Evolutionary conservation across 2,888 invertebrate genomes (phyloP).

Genomic region (Eubasilissa splendida): DNA sequence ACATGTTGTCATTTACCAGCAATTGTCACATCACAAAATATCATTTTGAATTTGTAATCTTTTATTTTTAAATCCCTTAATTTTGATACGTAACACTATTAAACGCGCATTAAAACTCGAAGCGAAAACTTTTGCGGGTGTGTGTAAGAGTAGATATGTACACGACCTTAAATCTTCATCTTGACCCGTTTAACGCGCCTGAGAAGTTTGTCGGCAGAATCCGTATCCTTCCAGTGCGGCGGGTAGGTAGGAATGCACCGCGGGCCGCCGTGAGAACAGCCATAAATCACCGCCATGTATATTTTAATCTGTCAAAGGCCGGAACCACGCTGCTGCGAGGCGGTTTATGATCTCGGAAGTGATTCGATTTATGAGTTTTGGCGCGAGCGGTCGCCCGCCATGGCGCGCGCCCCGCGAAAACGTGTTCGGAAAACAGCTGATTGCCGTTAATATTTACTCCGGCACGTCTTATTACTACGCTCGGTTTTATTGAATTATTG

Average conservation of each 20-base stretch:
- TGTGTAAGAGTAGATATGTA: no score
- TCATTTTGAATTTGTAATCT: no score
- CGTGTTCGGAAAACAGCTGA: conserved; percentile 52
- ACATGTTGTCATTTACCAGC: no score
- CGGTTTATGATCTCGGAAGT: conserved; percentile 48
- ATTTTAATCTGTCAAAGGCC: conserved; percentile 55
- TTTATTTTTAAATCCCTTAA: no score
- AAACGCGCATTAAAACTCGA: no score
- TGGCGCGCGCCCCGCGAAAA: conserved; percentile 33
- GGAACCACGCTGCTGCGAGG: conserved; percentile 39
- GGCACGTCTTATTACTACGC: conserved; percentile 39
- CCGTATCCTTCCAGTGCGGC: neutral
- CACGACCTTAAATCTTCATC: no score
- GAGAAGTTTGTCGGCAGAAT: neutral
- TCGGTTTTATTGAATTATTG: conserved; percentile 46
- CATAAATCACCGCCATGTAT: conserved; percentile 47
- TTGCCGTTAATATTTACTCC: conserved; percentile 50
- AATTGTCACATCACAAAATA: no score
- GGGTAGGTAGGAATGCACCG: neutral
- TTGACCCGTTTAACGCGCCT: no score
- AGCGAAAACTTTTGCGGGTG: no score
- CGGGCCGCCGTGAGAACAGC: conserved; percentile 38
- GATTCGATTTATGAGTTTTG: conserved; percentile 47
- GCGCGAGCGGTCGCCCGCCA: conserved; percentile 37
- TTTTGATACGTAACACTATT: no score